Evolutionary conservation across 2,113 vertebrate species (phyloP).

Genomic region (Corythoichthys intestinalis): DNA sequence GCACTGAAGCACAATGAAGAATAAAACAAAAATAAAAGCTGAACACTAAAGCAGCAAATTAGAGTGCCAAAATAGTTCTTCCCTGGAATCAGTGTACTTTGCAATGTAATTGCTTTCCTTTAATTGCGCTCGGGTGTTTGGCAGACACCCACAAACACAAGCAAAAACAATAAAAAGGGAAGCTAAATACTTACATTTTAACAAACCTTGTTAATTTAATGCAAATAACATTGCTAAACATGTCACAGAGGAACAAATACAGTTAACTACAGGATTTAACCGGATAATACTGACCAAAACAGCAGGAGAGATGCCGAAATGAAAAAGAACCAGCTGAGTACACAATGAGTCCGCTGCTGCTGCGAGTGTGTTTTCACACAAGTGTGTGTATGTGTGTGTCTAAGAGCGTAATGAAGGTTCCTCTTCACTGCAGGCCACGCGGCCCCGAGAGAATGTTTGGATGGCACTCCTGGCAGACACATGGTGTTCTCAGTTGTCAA

Average conservation of each 20-base stretch:
- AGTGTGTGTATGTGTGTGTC: slow-evolving; percentile 1
- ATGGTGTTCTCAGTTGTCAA: slow-evolving; percentile 36
- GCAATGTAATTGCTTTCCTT: not conserved
- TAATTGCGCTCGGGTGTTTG: not conserved
- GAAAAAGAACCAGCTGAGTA: slow-evolving; percentile 27
- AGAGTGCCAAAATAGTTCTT: slow-evolving; percentile 2
- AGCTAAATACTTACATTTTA: not conserved
- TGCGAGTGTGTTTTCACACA: slow-evolving; percentile 8
- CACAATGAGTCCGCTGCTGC: slow-evolving; percentile 3
- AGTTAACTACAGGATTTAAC: not conserved
- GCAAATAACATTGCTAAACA: not conserved
- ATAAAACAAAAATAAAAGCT: not conserved
- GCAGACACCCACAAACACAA: not conserved
- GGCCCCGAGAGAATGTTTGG: slow-evolving; percentile 23
- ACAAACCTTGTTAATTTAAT: no score
- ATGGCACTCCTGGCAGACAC: slow-evolving; percentile 26
- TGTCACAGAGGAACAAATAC: not conserved
- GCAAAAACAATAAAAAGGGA: not conserved
- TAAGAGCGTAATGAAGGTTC: slow-evolving; percentile 6
- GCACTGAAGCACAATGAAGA: not conserved
- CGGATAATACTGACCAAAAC: slow-evolving; percentile 14
- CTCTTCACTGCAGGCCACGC: slow-evolving; percentile 15
- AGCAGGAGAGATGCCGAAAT: slow-evolving; percentile 15
- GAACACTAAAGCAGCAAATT: not conserved
- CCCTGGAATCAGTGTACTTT: not conserved